A percentile compares a stretch with the other conserved stretches of the same genome.
phyloP scores from a whole-genome alignment of 2,888 invertebrate species.

The Cerastis rubricosa region DNA sequence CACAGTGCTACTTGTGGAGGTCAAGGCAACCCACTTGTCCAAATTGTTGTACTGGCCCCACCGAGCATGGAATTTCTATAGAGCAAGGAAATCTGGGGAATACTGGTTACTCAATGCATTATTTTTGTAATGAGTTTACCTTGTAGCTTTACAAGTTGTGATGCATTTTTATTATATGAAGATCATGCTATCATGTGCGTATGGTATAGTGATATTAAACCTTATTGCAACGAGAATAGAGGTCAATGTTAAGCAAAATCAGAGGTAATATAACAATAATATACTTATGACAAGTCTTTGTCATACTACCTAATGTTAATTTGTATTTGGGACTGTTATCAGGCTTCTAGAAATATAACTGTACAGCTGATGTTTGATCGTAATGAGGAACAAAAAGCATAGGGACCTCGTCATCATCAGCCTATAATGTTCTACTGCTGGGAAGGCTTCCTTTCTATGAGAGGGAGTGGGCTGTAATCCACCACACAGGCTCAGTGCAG shows the following conservation, averaged over 20 bases:
- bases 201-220: no score
- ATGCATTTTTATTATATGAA: conserved; percentile 8
- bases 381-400: conserved; percentile 6
- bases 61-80: conserved; percentile 51
- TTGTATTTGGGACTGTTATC: neutral
- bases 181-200: neutral
- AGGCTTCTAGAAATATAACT: no score
- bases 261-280: no score
- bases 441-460: no score
- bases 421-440: no score
- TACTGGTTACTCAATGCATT: conserved; percentile 26
- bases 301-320: neutral
- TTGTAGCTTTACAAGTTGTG: conserved; percentile 7
- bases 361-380: neutral
- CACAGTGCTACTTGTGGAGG: conserved; percentile 68
- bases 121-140: conserved; percentile 27
- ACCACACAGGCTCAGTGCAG: no score
- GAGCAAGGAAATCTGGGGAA: conserved; percentile 37
- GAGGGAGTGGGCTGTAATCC: no score
- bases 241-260: no score
- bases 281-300: neutral
- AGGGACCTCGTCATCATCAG: no score
- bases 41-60: conserved; percentile 60
- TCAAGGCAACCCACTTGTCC: conserved; percentile 69
- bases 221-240: no score